phyloP scores from a whole-genome alignment of 2,888 invertebrate genomes.

The Periphyllus acericola region DNA sequence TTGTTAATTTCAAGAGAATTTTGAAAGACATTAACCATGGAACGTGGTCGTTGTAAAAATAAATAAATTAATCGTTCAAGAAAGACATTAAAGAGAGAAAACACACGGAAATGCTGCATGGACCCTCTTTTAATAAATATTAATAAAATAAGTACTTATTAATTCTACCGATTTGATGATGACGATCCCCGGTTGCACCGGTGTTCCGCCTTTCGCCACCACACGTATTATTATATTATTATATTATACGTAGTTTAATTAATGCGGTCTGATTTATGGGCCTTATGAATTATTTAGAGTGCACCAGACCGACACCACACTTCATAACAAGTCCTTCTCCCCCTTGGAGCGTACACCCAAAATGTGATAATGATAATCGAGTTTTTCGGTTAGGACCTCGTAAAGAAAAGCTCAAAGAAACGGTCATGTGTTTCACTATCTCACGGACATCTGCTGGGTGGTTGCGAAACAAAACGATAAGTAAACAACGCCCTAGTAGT shows the following conservation, averaged over 20 bases:
- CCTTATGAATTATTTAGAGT: constrained; percentile 61
- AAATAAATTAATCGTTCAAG: constrained; percentile 22
- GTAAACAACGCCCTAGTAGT: neutral
- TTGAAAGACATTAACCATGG: neutral
- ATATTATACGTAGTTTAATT: constrained; percentile 56
- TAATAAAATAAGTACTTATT: constrained; percentile 62
- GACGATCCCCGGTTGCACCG: constrained; percentile 19
- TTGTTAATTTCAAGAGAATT: constrained; percentile 8
- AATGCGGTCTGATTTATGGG: constrained; percentile 60
- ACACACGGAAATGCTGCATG: constrained; percentile 13
- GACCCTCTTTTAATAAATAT: constrained; percentile 58
- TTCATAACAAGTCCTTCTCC: constrained; percentile 38
- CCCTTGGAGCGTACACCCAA: constrained; percentile 18
- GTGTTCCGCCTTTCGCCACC: constrained; percentile 25
- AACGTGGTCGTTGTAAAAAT: constrained; percentile 23
- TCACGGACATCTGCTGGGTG: constrained; percentile 8
- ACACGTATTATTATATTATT: constrained; percentile 41
- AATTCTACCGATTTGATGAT: constrained; percentile 57
- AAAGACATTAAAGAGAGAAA: constrained; percentile 20
- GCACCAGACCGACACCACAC: constrained; percentile 55
- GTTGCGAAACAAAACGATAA: neutral
- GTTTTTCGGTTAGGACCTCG: constrained; percentile 23
- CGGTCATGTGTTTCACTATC: constrained; percentile 38
- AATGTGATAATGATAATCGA: constrained; percentile 58
- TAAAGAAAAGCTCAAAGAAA: constrained; percentile 16